Base-by-base conservation (phyloP, 64 coral and sea anemone species). In the Platygyra sinensis region DNA sequence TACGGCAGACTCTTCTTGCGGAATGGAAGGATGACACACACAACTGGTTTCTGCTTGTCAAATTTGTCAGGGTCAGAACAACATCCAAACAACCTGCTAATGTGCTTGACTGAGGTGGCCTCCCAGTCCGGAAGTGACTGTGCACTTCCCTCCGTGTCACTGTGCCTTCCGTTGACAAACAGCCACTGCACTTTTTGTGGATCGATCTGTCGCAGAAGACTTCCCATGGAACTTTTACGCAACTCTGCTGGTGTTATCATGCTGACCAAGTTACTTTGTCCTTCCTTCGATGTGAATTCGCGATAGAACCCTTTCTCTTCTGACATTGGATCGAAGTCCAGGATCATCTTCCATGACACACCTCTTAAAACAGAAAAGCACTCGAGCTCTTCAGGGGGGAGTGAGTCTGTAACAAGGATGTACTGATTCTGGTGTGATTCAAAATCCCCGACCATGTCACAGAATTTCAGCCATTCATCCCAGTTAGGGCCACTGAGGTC, bases 321-420 rank as follows among this genome's bases (percentile, higher is more conserved):
- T 33, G 94, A 95, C 60, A 72, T 83, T 4, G 94, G 94, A 29
- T 95, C 89, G 72, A 95, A 92, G 46, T 95, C 94, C 28, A 95
- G 72, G 0, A 96, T 86, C 86, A 96, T 88, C 79, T 96, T 96
- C 94, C 94, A 96, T 8, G 94, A 55, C 0, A 96, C 87, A 92
- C 79, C 80, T 96, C 94, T 83, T 25, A 96, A 75, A 59, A 60
- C 75, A 52, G 94, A 96, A 61, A 89, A 85, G 29, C 78, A 81
- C 3, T 96, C 50, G 0, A 92, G 54, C 22, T 96, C 49, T 52
- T 79, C 80, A 72, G 57, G 8, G 5, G 90, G 29, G 16, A 96
- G 86, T 31, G 90, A 79, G 63, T 96, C 94, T 27, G 90, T 74
- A 25, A 96, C 72, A 19, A 96, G 77, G 19, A 96, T 92, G 18